Conservation (phyloP, 2,888 invertebrate species). For the Subacronicta megacephala region DNA sequence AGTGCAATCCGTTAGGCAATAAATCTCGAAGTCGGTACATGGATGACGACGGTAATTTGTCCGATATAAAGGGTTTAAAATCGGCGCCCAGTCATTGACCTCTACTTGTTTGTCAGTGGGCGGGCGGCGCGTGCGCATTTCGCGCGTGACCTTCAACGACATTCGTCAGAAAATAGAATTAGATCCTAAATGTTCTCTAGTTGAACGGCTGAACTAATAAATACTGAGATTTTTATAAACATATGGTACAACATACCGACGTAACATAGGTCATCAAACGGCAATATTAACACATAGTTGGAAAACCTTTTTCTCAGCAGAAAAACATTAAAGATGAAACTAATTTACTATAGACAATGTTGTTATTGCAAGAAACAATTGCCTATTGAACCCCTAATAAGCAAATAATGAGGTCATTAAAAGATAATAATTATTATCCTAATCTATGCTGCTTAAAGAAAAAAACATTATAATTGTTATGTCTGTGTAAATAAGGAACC, state of each 20-base stretch:
- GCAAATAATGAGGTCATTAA: no score
- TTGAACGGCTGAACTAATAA: constrained; percentile 40
- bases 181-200: constrained; percentile 44
- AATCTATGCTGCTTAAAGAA: no score
- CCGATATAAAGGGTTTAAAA: constrained; percentile 53
- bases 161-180: constrained; percentile 69
- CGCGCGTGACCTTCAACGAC: constrained; percentile 77
- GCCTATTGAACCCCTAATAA: no score
- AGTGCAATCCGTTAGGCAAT: constrained; percentile 23
- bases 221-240: constrained; percentile 15
- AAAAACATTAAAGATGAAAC: no score
- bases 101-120: constrained; percentile 76
- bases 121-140: constrained; percentile 74
- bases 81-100: constrained; percentile 67
- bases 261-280: no score
- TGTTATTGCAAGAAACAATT: no score
- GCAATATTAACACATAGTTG: no score
- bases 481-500: no score
- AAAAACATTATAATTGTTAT: no score
- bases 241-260: neutral
- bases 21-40: constrained; percentile 32
- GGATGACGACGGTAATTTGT: constrained; percentile 36
- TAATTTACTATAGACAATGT: no score
- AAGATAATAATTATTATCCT: no score
- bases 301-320: no score